phyloP scores from a whole-genome alignment of 1,140 invertebrate species.

The Caenorhabditis inopinata region DNA sequence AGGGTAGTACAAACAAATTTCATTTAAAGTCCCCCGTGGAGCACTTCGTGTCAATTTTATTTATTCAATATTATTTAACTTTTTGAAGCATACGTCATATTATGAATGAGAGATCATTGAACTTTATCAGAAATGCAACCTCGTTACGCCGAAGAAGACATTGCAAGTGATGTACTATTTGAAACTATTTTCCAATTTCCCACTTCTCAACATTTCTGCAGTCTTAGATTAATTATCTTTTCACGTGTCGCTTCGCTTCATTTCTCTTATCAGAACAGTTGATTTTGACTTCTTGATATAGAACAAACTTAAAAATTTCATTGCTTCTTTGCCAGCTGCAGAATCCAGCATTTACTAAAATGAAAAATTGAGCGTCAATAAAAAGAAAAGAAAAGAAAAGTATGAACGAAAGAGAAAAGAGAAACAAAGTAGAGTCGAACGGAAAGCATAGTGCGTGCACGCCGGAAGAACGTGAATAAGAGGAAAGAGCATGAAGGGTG shows the following conservation, averaged over 20 bases:
- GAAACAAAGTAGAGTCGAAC: neutral
- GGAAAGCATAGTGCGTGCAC: neutral
- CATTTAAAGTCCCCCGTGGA: no score
- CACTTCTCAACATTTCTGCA: neutral
- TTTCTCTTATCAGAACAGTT: neutral
- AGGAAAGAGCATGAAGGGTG: neutral
- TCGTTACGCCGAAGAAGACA: neutral
- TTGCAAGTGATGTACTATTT: conserved; percentile 6
- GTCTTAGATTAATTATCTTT: conserved; percentile 15
- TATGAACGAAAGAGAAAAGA: neutral
- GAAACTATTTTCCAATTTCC: neutral
- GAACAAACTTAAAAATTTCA: neutral
- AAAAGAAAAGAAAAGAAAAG: neutral
- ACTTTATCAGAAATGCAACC: neutral
- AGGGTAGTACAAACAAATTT: no score
- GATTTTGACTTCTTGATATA: neutral
- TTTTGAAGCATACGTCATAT: neutral
- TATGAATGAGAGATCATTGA: neutral
- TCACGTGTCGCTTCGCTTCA: neutral
- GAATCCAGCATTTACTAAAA: neutral
- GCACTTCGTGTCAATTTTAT: no score
- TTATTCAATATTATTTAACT: neutral
- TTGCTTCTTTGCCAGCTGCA: neutral
- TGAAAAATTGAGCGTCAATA: neutral
- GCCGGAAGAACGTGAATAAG: neutral